These are phyloP conservation scores for Encarsia formosa DNA, from an alignment of 2,888 invertebrate genomes.

Conservation along the genomic window DNA sequence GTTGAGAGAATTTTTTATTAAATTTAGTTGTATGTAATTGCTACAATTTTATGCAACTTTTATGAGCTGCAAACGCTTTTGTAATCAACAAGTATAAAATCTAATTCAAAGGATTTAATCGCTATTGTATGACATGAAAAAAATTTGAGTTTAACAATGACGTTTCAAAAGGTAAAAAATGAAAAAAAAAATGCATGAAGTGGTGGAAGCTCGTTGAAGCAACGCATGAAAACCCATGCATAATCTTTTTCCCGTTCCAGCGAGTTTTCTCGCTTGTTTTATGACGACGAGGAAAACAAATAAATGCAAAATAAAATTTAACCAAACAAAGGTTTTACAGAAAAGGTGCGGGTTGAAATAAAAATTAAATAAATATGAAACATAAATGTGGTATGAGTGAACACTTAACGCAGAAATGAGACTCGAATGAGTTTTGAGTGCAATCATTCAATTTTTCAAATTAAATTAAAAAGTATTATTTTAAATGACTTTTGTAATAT, in stretches of 20 bases:
- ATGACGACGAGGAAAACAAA: constrained; percentile 12
- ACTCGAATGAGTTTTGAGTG: too few species aligned
- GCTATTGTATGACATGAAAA: constrained; percentile 5
- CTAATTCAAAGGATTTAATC: constrained; percentile 20
- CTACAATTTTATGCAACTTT: neutral
- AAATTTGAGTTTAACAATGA: constrained; percentile 26
- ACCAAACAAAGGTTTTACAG: constrained; percentile 8
- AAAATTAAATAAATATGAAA: too few species aligned
- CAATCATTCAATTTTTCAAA: too few species aligned
- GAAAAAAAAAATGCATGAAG: too few species aligned
- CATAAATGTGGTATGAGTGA: too few species aligned
- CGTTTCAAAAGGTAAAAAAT: constrained; percentile 21
- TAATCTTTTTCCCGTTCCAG: constrained; percentile 26
- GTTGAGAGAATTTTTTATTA: too few species aligned
- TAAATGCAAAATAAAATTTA: constrained; percentile 7
- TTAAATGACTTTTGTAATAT: too few species aligned
- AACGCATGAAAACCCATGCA: constrained; percentile 23
- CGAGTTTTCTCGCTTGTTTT: constrained; percentile 21
- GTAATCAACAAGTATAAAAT: constrained; percentile 15
- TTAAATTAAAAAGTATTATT: too few species aligned
- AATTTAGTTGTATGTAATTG: too few species aligned
- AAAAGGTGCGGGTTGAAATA: too few species aligned
- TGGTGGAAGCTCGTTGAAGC: constrained; percentile 17
- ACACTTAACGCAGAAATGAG: too few species aligned
- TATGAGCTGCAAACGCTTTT: neutral